These are phyloP conservation scores for Tetramorium simillimum DNA, from an alignment of 1,140 invertebrate species.

Conservation along the genomic window DNA sequence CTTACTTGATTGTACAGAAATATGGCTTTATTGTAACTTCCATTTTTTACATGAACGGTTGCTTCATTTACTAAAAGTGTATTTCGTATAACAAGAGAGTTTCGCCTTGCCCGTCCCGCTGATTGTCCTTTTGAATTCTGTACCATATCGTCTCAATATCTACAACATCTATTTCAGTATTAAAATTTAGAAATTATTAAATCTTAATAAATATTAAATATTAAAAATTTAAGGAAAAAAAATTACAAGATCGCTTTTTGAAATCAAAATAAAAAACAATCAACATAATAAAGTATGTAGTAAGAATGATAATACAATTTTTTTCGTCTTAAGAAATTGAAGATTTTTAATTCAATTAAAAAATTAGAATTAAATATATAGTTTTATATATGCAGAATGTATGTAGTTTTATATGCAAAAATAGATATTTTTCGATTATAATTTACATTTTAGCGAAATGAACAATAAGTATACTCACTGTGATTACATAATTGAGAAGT, in stretches of 20 bases:
- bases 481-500: constrained; percentile 12
- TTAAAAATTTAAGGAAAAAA: not conserved
- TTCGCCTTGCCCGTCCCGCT: constrained; percentile 77
- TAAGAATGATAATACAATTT: not conserved
- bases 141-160: constrained; percentile 50
- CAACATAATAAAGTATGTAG: not conserved
- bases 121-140: constrained; percentile 77
- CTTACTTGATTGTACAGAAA: constrained; percentile 89
- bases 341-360: constrained; percentile 1
- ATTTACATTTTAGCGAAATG: not conserved
- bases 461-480: not conserved
- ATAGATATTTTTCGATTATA: not conserved
- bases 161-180: constrained; percentile 7
- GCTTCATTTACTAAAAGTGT: constrained; percentile 89
- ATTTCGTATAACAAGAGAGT: constrained; percentile 77
- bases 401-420: not conserved
- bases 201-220: not conserved
- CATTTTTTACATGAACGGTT: constrained; percentile 89
- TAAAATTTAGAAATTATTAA: not conserved
- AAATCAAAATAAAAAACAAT: not conserved
- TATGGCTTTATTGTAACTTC: constrained; percentile 89
- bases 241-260: not conserved
- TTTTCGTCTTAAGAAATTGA: not conserved
- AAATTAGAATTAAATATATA: not conserved
- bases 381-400: not conserved